phyloP scores from a whole-genome alignment of 2,113 vertebrate genomes.

The Xerus inauris region DNA sequence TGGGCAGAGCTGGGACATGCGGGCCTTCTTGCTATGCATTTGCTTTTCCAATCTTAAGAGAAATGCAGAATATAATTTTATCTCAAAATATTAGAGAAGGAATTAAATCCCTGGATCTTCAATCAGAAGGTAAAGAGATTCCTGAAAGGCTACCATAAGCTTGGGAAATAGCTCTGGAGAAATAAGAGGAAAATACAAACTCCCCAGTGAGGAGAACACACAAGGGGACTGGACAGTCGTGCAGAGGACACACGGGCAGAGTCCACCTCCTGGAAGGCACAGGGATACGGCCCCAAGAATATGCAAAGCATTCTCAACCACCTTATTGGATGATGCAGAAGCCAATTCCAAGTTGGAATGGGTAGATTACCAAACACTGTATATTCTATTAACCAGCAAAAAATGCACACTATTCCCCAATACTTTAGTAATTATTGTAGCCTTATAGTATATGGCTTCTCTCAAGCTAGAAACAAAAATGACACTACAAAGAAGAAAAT shows the following conservation, averaged over 20 bases:
- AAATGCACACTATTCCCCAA: not conserved
- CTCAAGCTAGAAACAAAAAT: slow-evolving; percentile 40
- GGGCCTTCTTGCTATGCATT: accelerated
- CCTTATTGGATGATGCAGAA: not conserved
- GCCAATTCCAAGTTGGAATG: accelerated
- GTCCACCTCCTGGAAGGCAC: not conserved
- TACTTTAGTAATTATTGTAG: not conserved
- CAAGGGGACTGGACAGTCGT: not conserved
- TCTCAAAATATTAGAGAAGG: not conserved
- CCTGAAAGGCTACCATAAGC: not conserved
- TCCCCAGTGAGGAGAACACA: not conserved
- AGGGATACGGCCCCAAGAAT: not conserved
- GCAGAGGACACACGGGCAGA: not conserved
- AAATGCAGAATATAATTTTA: not conserved
- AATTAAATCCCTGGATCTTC: not conserved
- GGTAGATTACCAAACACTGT: not conserved
- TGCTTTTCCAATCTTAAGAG: not conserved
- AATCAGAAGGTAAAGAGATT: not conserved
- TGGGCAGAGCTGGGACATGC: too few relatives aligned
- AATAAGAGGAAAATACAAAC: not conserved
- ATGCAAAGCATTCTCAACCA: not conserved
- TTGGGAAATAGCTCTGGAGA: not conserved
- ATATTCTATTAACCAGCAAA: not conserved
- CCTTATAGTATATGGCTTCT: not conserved
- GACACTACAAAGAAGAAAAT: not conserved